A percentile compares a stretch with the other conserved stretches of the same genome.
phyloP scores from a whole-genome alignment of 2,113 vertebrate genomes.

The Hippoglossus stenolepis region DNA sequence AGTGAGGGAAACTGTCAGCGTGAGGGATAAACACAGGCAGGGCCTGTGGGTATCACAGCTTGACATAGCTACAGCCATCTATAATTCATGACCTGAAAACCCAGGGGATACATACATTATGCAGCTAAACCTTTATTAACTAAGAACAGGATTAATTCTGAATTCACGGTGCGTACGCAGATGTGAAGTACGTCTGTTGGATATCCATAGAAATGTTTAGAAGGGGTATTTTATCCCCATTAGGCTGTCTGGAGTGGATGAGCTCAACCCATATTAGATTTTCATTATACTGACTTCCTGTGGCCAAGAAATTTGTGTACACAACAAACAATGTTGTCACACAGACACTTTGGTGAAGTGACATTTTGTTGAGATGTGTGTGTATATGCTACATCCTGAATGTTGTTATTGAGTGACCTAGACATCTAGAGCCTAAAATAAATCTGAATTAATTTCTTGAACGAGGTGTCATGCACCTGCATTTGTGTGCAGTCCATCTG shows the following conservation, averaged over 20 bases:
- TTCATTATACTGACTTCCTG: slow-evolving; percentile 1
- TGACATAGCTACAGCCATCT: slow-evolving; percentile 58
- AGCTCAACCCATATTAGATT: no score
- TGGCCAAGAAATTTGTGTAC: slow-evolving; percentile 20
- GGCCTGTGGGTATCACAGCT: slow-evolving; percentile 58
- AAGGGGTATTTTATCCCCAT: slow-evolving; percentile 3
- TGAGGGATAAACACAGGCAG: slow-evolving; percentile 30
- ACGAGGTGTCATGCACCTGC: no score
- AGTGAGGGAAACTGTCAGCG: slow-evolving; percentile 32
- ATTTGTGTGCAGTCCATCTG: no score
- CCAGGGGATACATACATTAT: slow-evolving; percentile 57
- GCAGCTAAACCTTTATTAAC: slow-evolving; percentile 47
- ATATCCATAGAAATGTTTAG: slow-evolving; percentile 24
- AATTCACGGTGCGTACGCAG: slow-evolving; percentile 13
- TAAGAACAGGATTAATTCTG: slow-evolving; percentile 35
- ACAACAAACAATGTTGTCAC: slow-evolving; percentile 8
- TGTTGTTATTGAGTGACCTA: no score
- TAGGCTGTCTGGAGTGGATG: background rate
- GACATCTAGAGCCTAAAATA: no score
- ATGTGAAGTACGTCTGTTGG: slow-evolving; percentile 2
- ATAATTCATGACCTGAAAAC: slow-evolving; percentile 66
- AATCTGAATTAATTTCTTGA: no score
- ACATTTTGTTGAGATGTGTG: background rate
- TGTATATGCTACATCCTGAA: no score
- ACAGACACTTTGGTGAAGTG: no score